Evolutionary conservation across 2,888 invertebrate genomes (phyloP).

Genomic region (Syrista parreyssii): DNA sequence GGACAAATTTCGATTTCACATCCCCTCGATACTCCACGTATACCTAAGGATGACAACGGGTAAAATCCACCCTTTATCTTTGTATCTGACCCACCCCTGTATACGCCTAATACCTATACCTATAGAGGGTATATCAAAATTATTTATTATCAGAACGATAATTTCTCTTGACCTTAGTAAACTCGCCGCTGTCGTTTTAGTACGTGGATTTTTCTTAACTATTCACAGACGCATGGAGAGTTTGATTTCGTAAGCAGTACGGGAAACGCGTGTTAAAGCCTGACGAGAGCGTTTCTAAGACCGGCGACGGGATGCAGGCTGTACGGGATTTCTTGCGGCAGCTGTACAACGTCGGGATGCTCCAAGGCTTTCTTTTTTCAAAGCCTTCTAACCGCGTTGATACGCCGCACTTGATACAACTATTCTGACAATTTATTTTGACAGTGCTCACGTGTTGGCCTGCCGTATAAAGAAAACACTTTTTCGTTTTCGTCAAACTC

Average conservation of each 20-base stretch:
- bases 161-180: neutral
- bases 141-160: neutral
- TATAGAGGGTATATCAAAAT: neutral
- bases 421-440: constrained; percentile 44
- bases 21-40: constrained; percentile 34
- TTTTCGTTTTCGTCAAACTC: neutral
- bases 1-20: constrained; percentile 43
- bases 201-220: neutral
- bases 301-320: neutral
- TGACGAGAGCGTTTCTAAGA: constrained; percentile 6
- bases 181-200: neutral
- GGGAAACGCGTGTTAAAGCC: constrained; percentile 8
- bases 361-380: neutral
- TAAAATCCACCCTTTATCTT: constrained; percentile 15
- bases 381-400: neutral
- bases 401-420: constrained; percentile 42
- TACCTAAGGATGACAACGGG: neutral
- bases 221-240: neutral
- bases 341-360: neutral
- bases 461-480: neutral
- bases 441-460: constrained; percentile 33
- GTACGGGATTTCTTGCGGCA: neutral
- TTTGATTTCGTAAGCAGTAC: constrained; percentile 27
- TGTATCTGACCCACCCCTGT: neutral
- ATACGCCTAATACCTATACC: neutral